These are phyloP conservation scores for Alosa alosa DNA, from an alignment of 2,113 vertebrate genomes.

Conservation along the genomic window DNA sequence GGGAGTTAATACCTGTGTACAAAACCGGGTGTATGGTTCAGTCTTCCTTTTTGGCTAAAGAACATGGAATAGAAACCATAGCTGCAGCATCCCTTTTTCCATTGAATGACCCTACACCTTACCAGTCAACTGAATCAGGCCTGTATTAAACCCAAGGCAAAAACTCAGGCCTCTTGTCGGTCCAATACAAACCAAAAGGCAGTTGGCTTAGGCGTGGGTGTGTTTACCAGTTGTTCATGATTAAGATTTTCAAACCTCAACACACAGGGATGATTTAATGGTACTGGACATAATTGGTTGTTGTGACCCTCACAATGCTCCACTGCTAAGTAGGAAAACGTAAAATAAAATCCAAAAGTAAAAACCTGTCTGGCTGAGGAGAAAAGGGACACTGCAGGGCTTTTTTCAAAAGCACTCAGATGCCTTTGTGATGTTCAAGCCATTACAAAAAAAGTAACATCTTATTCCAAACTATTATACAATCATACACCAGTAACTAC, in stretches of 20 bases:
- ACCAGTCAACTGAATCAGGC: slow-evolving; percentile 47
- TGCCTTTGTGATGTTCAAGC: slow-evolving; percentile 94
- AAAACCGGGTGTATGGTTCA: slow-evolving; percentile 75
- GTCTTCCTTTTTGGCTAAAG: slow-evolving; percentile 72
- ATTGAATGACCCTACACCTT: slow-evolving; percentile 55
- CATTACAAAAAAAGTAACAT: slow-evolving; percentile 99
- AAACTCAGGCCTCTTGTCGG: neutral
- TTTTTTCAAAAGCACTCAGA: slow-evolving; percentile 77
- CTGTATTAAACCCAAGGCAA: slow-evolving; percentile 25
- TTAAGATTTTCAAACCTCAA: slow-evolving; percentile 45
- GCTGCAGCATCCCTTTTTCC: slow-evolving; percentile 78
- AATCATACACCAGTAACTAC: slow-evolving; percentile 99
- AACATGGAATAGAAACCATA: slow-evolving; percentile 75
- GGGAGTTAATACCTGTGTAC: slow-evolving; percentile 78
- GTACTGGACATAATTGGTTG: slow-evolving; percentile 53
- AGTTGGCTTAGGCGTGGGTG: slow-evolving; percentile 44
- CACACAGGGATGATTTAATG: slow-evolving; percentile 31
- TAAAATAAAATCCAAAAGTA: slow-evolving; percentile 13
- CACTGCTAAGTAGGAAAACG: slow-evolving; percentile 14
- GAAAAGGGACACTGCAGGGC: slow-evolving; percentile 96
- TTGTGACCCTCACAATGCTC: slow-evolving; percentile 11
- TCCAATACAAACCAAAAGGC: slow-evolving; percentile 49
- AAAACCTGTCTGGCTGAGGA: slow-evolving; percentile 64
- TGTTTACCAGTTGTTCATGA: slow-evolving; percentile 53
- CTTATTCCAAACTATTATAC: slow-evolving; percentile 88